These are phyloP conservation scores for Pharmacophagus antenor DNA, from an alignment of 2,888 invertebrate species.

Conservation along the genomic window DNA sequence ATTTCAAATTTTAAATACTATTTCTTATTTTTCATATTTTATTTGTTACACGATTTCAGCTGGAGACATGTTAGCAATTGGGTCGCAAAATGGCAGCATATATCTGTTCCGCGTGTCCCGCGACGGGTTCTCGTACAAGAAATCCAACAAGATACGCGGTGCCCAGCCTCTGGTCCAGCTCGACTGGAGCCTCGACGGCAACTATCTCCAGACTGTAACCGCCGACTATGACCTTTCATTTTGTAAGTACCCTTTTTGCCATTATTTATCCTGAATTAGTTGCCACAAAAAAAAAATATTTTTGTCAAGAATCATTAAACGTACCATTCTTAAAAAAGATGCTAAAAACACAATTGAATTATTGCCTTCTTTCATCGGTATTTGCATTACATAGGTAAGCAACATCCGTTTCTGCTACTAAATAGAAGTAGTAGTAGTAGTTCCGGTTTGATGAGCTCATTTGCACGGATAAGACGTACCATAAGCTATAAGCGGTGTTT, in stretches of 20 bases:
- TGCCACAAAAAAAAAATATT: no score
- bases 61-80: constrained; percentile 92
- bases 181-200: constrained; percentile 95
- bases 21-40: background rate
- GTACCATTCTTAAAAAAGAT: no score
- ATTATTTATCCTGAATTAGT: background rate
- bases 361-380: no score
- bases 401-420: no score
- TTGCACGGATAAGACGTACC: no score
- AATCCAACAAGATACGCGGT: constrained; percentile 92
- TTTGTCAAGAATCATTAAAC: no score
- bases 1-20: background rate
- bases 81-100: constrained; percentile 92
- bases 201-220: constrained; percentile 92
- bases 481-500: no score
- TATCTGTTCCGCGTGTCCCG: constrained; percentile 89
- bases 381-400: no score
- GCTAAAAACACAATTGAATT: no score
- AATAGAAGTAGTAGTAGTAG: no score
- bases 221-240: constrained; percentile 94
- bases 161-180: constrained; percentile 91
- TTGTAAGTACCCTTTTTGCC: constrained; percentile 82
- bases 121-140: constrained; percentile 94
- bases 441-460: no score
- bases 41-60: constrained; percentile 75